Evolutionary conservation across 2,888 invertebrate species (phyloP).

Genomic region (Chymomyza amoena): DNA sequence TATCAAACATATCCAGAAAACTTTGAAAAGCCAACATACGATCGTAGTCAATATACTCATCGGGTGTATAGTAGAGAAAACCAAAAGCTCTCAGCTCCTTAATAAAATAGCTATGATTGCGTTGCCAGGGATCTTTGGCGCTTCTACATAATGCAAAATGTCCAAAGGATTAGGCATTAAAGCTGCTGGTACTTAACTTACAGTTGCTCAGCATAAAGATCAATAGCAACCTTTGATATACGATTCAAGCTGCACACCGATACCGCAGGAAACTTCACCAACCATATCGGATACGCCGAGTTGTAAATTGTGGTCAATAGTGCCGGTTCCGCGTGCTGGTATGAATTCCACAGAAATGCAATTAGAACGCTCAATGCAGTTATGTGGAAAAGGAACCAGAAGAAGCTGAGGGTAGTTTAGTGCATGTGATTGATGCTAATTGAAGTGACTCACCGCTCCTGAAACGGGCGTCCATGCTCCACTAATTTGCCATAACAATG

Average conservation of each 20-base stretch:
- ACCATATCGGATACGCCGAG: slow-evolving; percentile 79
- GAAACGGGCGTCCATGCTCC: slow-evolving; percentile 63
- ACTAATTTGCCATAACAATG: slow-evolving; percentile 77
- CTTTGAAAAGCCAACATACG: slow-evolving; percentile 65
- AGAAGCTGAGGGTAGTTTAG: slow-evolving; percentile 54
- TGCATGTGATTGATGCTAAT: slow-evolving; percentile 38
- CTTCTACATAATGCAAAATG: slow-evolving; percentile 39
- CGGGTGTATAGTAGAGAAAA: slow-evolving; percentile 54
- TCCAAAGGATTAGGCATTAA: neutral
- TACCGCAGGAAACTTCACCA: slow-evolving; percentile 82
- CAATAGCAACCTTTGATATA: slow-evolving; percentile 77
- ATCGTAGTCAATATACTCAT: slow-evolving; percentile 51
- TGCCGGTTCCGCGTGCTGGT: slow-evolving; percentile 45
- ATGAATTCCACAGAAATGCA: slow-evolving; percentile 62
- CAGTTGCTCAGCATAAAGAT: slow-evolving; percentile 76
- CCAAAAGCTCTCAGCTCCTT: slow-evolving; percentile 57
- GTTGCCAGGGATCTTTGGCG: slow-evolving; percentile 45
- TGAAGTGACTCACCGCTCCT: slow-evolving; percentile 72
- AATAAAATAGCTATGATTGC: slow-evolving; percentile 50
- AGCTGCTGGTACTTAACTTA: slow-evolving; percentile 39
- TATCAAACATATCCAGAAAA: slow-evolving; percentile 67
- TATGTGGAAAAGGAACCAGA: slow-evolving; percentile 74
- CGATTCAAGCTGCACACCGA: slow-evolving; percentile 82
- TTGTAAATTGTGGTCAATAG: slow-evolving; percentile 65
- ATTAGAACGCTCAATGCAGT: slow-evolving; percentile 66